Evolutionary conservation across 2,113 vertebrate genomes (phyloP).

Genomic region (Tyto alba): DNA sequence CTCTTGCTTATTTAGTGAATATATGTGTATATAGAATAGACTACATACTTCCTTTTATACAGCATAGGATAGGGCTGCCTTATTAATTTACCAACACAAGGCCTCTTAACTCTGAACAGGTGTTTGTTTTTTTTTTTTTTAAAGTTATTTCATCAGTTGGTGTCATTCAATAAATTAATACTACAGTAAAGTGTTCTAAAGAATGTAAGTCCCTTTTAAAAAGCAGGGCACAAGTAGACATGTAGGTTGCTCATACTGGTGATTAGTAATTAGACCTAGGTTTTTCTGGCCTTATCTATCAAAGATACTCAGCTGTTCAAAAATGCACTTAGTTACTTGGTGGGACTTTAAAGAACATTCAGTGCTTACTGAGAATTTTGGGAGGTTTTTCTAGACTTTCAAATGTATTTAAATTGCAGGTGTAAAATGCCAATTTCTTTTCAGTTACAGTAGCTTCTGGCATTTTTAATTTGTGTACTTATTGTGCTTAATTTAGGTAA

Average conservation of each 20-base stretch:
- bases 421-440: background rate
- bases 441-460: background rate
- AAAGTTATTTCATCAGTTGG: background rate
- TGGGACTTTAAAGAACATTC: background rate
- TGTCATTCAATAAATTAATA: background rate
- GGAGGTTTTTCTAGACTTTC: background rate
- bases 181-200: background rate
- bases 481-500: background rate
- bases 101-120: background rate
- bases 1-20: background rate
- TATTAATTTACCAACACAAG: background rate
- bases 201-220: background rate
- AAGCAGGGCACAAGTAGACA: background rate
- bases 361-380: background rate
- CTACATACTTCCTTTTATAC: background rate
- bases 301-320: background rate
- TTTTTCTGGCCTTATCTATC: background rate
- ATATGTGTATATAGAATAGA: background rate
- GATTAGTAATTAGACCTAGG: background rate
- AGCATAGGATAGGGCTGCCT: background rate
- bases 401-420: background rate
- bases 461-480: background rate
- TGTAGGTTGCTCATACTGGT: background rate
- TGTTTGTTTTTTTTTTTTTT: background rate
- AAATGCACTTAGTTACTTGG: background rate